Evolutionary conservation across 1,140 invertebrate species (phyloP).

Genomic region (Lethocerus indicus): DNA sequence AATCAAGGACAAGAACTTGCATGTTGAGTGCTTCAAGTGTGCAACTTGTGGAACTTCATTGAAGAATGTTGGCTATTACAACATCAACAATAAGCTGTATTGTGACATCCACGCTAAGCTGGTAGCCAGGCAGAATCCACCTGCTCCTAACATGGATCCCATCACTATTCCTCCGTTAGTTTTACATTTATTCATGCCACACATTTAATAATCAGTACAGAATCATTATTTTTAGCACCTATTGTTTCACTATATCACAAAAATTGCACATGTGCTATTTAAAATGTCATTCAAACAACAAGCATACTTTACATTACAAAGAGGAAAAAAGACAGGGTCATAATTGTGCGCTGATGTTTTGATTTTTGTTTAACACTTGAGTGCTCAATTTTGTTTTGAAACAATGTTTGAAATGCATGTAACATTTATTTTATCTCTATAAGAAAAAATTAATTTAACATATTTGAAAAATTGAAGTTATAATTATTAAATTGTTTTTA

Average conservation of each 20-base stretch:
- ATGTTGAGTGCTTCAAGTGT: conserved; percentile 95
- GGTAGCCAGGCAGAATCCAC: conserved; percentile 65
- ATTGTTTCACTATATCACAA: too few species aligned
- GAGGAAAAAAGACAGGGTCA: too few species aligned
- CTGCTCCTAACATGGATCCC: conserved; percentile 54
- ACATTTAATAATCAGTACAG: background rate
- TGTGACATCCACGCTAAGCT: conserved; percentile 90
- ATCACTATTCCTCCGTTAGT: conserved; percentile 66
- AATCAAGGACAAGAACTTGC: conserved; percentile 89
- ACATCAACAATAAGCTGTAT: conserved; percentile 88
- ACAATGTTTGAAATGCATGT: background rate
- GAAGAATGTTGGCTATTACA: conserved; percentile 93
- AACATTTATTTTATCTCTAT: background rate
- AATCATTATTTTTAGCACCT: too few species aligned
- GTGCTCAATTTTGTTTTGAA: background rate
- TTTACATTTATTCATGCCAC: too few species aligned
- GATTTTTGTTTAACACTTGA: too few species aligned
- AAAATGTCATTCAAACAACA: too few species aligned
- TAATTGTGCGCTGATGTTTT: too few species aligned
- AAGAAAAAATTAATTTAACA: background rate
- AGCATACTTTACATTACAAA: too few species aligned
- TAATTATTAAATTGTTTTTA: conserved; percentile 1
- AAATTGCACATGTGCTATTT: background rate
- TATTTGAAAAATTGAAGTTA: conserved; percentile 3
- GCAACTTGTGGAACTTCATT: conserved; percentile 84